These are phyloP conservation scores for Mamestra configurata DNA, from an alignment of 1,140 invertebrate species.

Conservation along the genomic window DNA sequence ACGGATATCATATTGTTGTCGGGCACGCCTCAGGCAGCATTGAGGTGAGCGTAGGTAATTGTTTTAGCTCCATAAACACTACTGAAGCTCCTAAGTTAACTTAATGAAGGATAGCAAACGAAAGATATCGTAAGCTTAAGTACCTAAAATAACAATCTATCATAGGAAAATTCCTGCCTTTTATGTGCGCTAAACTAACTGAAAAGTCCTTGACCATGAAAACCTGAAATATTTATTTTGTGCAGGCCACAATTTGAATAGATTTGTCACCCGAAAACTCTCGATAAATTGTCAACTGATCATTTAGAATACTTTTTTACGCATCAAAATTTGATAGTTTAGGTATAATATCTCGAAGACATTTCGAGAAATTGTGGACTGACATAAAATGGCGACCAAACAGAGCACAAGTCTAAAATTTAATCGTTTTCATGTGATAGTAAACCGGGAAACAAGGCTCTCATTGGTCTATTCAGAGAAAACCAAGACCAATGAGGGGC, in stretches of 20 bases:
- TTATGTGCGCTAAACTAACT: not conserved
- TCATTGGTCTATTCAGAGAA: no score
- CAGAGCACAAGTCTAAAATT: no score
- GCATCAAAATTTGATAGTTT: no score
- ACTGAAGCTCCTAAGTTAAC: slow-evolving; percentile 22
- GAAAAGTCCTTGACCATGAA: not conserved
- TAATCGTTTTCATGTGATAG: no score
- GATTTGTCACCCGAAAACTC: no score
- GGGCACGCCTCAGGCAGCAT: slow-evolving; percentile 79
- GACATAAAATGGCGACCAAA: no score
- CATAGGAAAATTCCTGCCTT: not conserved
- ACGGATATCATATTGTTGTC: slow-evolving; percentile 75
- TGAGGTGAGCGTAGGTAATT: slow-evolving; percentile 64
- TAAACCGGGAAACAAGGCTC: no score
- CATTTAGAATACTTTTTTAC: no score
- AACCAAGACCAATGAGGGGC: no score
- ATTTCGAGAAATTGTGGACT: no score
- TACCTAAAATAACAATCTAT: slow-evolving; percentile 29
- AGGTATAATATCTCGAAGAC: no score
- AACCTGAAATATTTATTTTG: not conserved
- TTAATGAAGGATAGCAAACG: slow-evolving; percentile 10
- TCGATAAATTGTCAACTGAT: no score
- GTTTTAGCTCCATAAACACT: slow-evolving; percentile 31
- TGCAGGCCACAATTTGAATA: not conserved
- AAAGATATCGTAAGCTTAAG: slow-evolving; percentile 24